Evolutionary conservation across 2,888 invertebrate genomes (phyloP), one percentile per base, ranked within the genome.

Genomic region (Erebia palarica): DNA sequence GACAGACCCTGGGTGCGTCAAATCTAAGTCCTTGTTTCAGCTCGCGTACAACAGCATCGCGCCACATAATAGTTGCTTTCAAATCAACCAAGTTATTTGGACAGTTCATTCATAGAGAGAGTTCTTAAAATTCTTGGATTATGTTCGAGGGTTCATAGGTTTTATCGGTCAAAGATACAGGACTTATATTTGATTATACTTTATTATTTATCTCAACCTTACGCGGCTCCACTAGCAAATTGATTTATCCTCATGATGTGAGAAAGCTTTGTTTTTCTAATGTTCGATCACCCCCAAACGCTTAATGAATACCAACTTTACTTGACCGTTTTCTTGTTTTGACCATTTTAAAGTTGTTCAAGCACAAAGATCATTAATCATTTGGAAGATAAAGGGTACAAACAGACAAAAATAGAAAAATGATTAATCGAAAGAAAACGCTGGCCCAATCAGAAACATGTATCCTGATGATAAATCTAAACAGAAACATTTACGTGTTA

Each of bases 401-500:
- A 55, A 10, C 16, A 55, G 16, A 18, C 55, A 44, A 77, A 80
- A 79, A 65, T 69, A 69, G 58, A 57, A 60, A 55, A 18, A 59
- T 80, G 82, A 70, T 65, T 58, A 71, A 68, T 63, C 47, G 57
- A 65, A 68, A 59, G 66, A 66, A 66, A 71, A 69, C 63, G 55
- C 63, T 61, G 61, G 65, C 55, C 63, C 79, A 60, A 70, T 73
- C 80, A 80, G 85, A 86, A 86, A 88, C 84, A 85, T 75, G 74
- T 68, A 86, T 85, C 83, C 83, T 78, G 81, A 87, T 79, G 81
- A 87, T 86, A 86, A 83, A 87, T 86, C 82, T 83, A 88, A 89
- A 89, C 89, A 88, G 85, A 86, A 86, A 85, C 87, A 86, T 89
- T 90, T 87, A 89, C 86, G 84, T 83, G 78, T 78, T 78, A 84